phyloP scores from a whole-genome alignment of 1,140 invertebrate genomes.

The Leptoteleia sp. region DNA sequence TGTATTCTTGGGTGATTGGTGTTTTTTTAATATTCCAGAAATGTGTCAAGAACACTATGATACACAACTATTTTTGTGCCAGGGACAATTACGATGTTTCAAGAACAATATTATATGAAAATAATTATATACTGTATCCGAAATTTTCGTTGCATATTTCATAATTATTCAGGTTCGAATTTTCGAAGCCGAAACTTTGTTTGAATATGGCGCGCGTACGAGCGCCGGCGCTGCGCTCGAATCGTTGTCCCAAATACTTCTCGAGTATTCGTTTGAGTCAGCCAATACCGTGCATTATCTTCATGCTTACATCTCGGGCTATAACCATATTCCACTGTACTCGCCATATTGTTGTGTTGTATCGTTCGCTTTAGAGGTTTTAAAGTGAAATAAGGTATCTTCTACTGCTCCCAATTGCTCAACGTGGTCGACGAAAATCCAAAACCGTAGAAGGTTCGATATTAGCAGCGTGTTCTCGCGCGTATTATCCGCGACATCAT shows the following conservation, averaged over 20 bases:
- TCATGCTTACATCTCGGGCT: conserved; percentile 59
- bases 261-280: conserved; percentile 18
- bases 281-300: conserved; percentile 31
- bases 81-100: no score
- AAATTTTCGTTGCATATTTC: no score
- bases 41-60: no score
- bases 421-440: conserved; percentile 24
- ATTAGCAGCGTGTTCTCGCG: conserved; percentile 10
- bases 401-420: conserved; percentile 39
- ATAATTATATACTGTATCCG: no score
- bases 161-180: no score
- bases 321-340: conserved; percentile 81
- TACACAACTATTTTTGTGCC: no score
- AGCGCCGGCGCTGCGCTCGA: not conserved
- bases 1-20: no score
- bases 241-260: conserved; percentile 5
- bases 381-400: conserved; percentile 79
- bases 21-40: no score
- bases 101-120: no score
- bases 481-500: conserved; percentile 30
- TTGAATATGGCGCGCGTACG: not conserved
- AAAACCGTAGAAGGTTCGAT: conserved; percentile 41
- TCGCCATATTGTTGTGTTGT: conserved; percentile 82
- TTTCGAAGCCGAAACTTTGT: no score
- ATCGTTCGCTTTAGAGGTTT: conserved; percentile 79